These are phyloP conservation scores for Diprion similis DNA, from an alignment of 1,140 invertebrate genomes.

Conservation along the genomic window DNA sequence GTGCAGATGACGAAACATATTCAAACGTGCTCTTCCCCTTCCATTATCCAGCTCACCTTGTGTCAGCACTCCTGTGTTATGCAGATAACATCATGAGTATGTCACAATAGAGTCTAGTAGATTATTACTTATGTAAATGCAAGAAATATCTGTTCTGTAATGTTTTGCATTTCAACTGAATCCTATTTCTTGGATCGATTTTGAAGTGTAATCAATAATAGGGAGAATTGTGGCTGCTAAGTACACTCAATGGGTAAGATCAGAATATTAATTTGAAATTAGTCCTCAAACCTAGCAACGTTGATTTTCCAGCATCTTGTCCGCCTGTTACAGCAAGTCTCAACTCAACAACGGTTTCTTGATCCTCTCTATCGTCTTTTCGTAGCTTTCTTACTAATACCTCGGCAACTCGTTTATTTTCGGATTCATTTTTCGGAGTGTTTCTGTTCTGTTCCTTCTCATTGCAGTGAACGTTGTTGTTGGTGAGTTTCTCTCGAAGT, in stretches of 20 bases:
- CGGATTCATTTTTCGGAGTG: constrained; percentile 52
- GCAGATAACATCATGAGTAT: no score
- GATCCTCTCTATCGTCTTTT: constrained; percentile 82
- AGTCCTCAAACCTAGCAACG: constrained; percentile 68
- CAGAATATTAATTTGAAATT: no score
- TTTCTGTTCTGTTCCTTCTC: constrained; percentile 57
- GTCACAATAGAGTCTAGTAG: no score
- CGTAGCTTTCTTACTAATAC: constrained; percentile 88
- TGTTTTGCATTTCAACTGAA: no score
- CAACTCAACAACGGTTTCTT: constrained; percentile 85
- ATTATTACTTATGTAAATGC: no score
- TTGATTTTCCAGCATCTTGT: constrained; percentile 94
- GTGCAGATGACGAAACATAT: constrained; percentile 95
- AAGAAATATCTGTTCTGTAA: no score
- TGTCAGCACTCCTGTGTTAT: constrained; percentile 81
- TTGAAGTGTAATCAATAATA: no score
- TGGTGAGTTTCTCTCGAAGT: constrained; percentile 67
- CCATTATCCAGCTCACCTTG: constrained; percentile 97
- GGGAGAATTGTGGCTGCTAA: no score
- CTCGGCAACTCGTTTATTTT: constrained; percentile 73
- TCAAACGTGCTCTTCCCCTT: constrained; percentile 89
- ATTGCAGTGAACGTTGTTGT: constrained; percentile 43
- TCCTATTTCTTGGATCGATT: no score
- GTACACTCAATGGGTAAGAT: no score
- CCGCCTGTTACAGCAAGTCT: constrained; percentile 92